Evolutionary conservation across 2,797 vertebrate species (phyloP).

Genomic region (Etheostoma nigrum): DNA sequence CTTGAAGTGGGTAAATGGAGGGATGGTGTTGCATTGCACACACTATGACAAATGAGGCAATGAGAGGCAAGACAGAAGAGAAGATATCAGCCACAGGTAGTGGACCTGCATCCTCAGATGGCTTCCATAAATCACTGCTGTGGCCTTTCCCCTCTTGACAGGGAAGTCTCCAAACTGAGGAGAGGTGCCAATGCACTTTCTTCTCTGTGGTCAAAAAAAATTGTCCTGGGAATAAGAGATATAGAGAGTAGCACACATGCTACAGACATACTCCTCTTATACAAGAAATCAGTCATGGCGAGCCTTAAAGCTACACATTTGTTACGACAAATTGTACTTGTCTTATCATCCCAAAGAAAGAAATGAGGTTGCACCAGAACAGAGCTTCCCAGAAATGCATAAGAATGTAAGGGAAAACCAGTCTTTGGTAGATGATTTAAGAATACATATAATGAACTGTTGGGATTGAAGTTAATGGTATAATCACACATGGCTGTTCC

Average conservation of each 20-base stretch:
- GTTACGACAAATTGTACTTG: not conserved
- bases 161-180: constrained; percentile 76
- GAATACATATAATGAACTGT: not conserved
- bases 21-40: constrained; percentile 69
- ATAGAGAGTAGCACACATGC: not conserved
- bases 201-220: constrained; percentile 39
- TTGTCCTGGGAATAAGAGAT: constrained; percentile 12
- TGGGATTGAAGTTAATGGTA: not conserved
- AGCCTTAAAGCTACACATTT: not conserved
- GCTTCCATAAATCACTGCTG: constrained; percentile 81
- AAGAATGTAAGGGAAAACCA: not conserved
- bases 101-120: constrained; percentile 79
- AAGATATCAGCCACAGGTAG: constrained; percentile 80
- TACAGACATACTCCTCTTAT: not conserved
- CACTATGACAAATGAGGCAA: constrained; percentile 87
- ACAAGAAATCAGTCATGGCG: not conserved
- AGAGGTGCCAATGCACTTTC: constrained; percentile 67
- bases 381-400: not conserved
- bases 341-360: not conserved
- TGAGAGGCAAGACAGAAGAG: constrained; percentile 70
- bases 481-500: not conserved
- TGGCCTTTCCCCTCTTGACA: constrained; percentile 79
- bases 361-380: not conserved
- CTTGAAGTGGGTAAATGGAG: constrained; percentile 86
- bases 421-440: not conserved